Base-by-base conservation (phyloP, 2,888 invertebrate genomes). In the Aspidapion aeneum region DNA sequence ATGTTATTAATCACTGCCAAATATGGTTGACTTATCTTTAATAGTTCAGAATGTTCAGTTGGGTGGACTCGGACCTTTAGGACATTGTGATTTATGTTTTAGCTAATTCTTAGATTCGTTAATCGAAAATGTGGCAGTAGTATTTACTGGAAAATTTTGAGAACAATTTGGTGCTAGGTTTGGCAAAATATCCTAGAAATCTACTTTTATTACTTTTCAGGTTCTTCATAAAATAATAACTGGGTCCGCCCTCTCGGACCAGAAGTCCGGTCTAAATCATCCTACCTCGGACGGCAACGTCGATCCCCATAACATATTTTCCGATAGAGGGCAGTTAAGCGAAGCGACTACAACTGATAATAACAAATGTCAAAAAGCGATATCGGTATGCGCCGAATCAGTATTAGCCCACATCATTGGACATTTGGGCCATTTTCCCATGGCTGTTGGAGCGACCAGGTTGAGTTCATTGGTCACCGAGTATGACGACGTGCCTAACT, bases 391-490 rank as follows among this genome's bases (percentile, higher is more conserved):
- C 65, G 84, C 85, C 1, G 82, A 83, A 68, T 83, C 83, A 0
- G 81, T 85, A 3, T 86, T 95, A 75, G 89, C 90, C 70, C 96
- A 98, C 81, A 84, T 98, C 70, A 90, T 97, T 3, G 90, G 96
- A 69, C 94, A 95, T 82, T 82, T 97, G 70, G 95, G 95, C 0
- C 97, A 98, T 79, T 98, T 97, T 83, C 98, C 98, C 16, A 90
- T 94, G 82, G 93, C 94, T 66, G 88, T 90, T 57, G 93, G 94
- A 60, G 94, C 96, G 0, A 90, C 96, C 56, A 87, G 94, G 65
- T 83, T 96, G 19, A 93, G 94, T 68, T 95, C 95, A 0, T 84
- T 92, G 72, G 95, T 97, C 16, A 92, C 93, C 70, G 98, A 98
- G 79, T 90, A 94, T 72, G 96, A 97, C 78, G 97, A 98, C 80